Evolutionary conservation across 2,797 vertebrate species (phyloP).

Genomic region (Moxostoma hubbsi): DNA sequence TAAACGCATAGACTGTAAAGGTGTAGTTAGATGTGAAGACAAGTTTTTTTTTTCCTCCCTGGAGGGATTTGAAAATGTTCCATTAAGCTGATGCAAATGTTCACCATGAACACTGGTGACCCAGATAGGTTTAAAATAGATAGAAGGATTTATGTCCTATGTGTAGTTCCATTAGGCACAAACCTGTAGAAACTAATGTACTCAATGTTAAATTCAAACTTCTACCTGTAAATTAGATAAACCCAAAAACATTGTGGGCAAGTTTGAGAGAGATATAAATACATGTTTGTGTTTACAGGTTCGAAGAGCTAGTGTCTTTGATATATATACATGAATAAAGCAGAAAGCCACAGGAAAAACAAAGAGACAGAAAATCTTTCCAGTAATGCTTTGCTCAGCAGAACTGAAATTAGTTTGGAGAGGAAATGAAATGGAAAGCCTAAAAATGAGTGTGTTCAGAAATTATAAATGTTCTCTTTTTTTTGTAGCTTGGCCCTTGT

Average conservation of each 20-base stretch:
- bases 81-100: neutral
- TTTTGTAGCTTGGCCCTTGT: neutral
- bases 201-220: neutral
- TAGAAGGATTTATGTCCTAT: neutral
- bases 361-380: neutral
- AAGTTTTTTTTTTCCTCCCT: neutral
- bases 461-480: constrained; percentile 17
- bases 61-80: constrained; percentile 9
- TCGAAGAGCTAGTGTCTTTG: neutral
- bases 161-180: neutral
- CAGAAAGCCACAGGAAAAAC: neutral
- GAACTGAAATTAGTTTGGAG: constrained; percentile 1
- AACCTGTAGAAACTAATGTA: neutral
- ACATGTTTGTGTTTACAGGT: neutral
- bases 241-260: neutral
- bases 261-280: neutral
- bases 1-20: neutral
- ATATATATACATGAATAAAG: neutral
- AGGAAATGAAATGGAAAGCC: neutral
- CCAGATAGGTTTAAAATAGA: constrained; percentile 25
- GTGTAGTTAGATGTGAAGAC: neutral
- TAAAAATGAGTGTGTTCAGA: neutral
- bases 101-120: constrained; percentile 2
- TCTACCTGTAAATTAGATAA: neutral
- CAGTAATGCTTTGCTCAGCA: neutral